Percentiles rank a stretch among this genome's conserved stretches.
Evolutionary conservation across 2,113 vertebrate genomes (phyloP).

Genomic region (Chroicocephalus ridibundus): DNA sequence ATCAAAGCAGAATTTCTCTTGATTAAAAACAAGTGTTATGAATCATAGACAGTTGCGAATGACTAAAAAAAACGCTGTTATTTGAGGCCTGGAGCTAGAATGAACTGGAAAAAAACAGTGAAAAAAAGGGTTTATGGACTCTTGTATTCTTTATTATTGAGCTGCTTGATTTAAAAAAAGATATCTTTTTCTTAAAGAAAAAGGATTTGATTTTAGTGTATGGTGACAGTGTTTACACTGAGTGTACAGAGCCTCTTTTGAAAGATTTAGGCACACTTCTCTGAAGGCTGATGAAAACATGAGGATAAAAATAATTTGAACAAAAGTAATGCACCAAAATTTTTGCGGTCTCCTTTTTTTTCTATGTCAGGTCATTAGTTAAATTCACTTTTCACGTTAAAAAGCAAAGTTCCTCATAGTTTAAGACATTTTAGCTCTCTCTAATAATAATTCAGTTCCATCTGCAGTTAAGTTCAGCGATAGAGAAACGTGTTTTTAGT

Average conservation of each 20-base stretch:
- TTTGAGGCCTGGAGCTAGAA: conserved; percentile 28
- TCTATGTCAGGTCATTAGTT: background rate
- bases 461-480: background rate
- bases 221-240: conserved; percentile 36
- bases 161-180: background rate
- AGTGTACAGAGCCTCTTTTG: conserved; percentile 23
- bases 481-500: background rate
- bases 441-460: background rate
- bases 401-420: background rate
- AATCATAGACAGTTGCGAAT: conserved; percentile 32
- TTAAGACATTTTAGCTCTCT: background rate
- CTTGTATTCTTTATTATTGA: conserved; percentile 41
- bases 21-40: conserved; percentile 72
- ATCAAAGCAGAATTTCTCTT: conserved; percentile 48
- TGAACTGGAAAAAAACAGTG: conserved; percentile 32
- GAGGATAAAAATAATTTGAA: conserved; percentile 36
- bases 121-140: conserved; percentile 20
- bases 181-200: background rate
- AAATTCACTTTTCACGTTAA: background rate
- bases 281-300: conserved; percentile 46
- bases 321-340: conserved; percentile 5
- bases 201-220: conserved; percentile 46
- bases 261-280: conserved; percentile 52
- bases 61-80: conserved; percentile 30
- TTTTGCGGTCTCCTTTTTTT: conserved; percentile 33